Evolutionary conservation across 2,797 vertebrate species (phyloP).

Genomic region (Scleropages formosus): DNA sequence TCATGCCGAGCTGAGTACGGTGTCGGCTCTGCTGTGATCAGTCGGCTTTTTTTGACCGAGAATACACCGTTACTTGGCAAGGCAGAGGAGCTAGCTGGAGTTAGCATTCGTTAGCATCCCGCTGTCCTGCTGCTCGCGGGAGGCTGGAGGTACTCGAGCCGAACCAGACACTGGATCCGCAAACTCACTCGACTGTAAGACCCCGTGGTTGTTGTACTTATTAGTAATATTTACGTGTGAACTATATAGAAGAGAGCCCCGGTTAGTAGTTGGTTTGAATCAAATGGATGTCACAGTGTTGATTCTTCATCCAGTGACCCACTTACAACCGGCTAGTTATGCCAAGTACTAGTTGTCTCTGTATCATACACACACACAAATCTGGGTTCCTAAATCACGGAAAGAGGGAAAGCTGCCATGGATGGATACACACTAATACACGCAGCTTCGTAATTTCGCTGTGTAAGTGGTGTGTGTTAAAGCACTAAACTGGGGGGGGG

Average conservation of each 20-base stretch:
- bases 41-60: not conserved
- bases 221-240: no score
- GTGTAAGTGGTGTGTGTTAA: not conserved
- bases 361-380: no score
- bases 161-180: not conserved
- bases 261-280: not conserved
- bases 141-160: no score
- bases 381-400: no score
- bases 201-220: not conserved
- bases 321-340: slow-evolving; percentile 16
- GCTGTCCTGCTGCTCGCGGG: slow-evolving; percentile 1
- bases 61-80: no score
- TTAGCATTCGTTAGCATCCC: slow-evolving; percentile 19
- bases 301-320: slow-evolving; percentile 24
- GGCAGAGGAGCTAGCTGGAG: no score
- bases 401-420: no score
- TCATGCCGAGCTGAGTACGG: not conserved
- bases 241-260: no score
- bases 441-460: not conserved
- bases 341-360: not conserved
- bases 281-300: not conserved
- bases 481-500: not conserved
- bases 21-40: not conserved
- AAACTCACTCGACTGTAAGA: not conserved
- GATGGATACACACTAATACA: no score